Evolutionary conservation across 2,113 vertebrate species (phyloP), one percentile per base, ranked within the genome.

Genomic region (Cryptomyrus ogoouensis): DNA sequence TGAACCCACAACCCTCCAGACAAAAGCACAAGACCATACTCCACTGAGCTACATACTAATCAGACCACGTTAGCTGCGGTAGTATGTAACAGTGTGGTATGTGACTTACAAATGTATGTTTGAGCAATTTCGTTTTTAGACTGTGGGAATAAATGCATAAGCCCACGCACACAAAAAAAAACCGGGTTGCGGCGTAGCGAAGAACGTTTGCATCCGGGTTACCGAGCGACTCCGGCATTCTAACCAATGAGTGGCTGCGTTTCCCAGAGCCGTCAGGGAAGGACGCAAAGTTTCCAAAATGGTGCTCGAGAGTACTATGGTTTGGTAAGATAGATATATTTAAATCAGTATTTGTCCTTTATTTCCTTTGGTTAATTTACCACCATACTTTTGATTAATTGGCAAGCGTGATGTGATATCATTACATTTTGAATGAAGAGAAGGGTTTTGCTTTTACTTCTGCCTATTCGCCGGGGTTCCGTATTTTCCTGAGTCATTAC

Each of bases 281-380:
- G 90, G 92, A 94, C 92, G 95, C 89, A 96, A 91, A 93, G 91
- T 95, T 95, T 96, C 93, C 96, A 97, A 97, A 95, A 99, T 99
- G 98, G 98, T 95, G 95, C 96, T 99, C 89, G 98, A 99, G 95
- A 99, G 98, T 95, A 99, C 98, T 92, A 98, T 99, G 97, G 98
- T 99, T 91, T 99, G 98, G 98, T 98, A 96, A 98, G 97, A 91
- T 47, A 89, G 89, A 91, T 91, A 0, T 0, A 1, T 52, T 90
- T 92, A 56, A 46, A 89, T 62, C 9, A 47, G 31, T 52, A 5
- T 46, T 47, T 85, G 52, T 56, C 7, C 15, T 19, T 80, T 39
- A 17, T 80, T 80, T 47, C 17, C 42, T 46, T 66, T 87, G 24
- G 19, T 24, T 62, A 62, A 24, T 84, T 15, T 42, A 46, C n/a